Conservation (phyloP, 2,113 vertebrate genomes). For the Leptocoma aspasia region DNA sequence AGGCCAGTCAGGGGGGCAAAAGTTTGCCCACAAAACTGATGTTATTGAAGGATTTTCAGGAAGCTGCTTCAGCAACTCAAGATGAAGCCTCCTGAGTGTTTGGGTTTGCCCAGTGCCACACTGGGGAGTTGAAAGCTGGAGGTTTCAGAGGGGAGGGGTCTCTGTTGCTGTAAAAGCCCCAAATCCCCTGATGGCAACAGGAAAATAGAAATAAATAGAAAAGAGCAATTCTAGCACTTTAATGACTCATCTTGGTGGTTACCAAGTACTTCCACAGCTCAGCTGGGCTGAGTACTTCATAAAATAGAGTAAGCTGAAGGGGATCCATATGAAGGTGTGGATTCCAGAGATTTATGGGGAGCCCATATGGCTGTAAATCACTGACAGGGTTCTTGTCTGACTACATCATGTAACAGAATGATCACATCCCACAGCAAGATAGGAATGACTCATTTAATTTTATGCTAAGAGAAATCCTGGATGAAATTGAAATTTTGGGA, state of each 20-base stretch:
- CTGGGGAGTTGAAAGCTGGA: not conserved
- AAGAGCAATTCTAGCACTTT: not conserved
- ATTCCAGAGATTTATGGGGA: not conserved
- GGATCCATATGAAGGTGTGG: not conserved
- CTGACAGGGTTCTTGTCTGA: not conserved
- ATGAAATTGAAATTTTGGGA: not conserved
- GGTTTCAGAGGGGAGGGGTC: not conserved
- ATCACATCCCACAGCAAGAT: not conserved
- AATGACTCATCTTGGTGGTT: constrained; percentile 2
- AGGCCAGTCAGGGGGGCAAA: not conserved
- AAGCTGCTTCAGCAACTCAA: not conserved
- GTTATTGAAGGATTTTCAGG: not conserved
- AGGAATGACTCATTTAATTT: not conserved
- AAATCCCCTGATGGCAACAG: not conserved
- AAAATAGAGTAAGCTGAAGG: not conserved
- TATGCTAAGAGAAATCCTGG: constrained; percentile 10
- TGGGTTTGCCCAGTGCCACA: not conserved
- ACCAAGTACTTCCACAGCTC: not conserved
- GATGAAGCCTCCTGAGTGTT: not conserved
- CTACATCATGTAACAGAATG: not conserved
- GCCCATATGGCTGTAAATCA: not conserved
- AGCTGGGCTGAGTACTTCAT: not conserved
- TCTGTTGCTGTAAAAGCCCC: not conserved
- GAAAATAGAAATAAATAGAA: constrained; percentile 18
- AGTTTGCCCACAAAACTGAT: not conserved